These are phyloP conservation scores for Tenualosa ilisha DNA, from an alignment of 2,797 vertebrate species.

Conservation along the genomic window DNA sequence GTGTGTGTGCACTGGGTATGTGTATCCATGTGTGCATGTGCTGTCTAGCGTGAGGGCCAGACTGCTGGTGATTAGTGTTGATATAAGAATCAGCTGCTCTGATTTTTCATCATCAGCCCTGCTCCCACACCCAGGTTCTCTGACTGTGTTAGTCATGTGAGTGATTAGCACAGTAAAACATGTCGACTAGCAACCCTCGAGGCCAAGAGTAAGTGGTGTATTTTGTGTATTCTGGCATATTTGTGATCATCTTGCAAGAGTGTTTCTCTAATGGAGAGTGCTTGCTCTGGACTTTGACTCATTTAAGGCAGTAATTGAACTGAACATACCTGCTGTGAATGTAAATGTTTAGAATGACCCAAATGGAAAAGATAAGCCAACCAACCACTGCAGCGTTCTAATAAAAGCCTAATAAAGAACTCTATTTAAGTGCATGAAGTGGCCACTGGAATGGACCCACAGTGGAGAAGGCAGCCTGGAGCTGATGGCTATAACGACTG, in stretches of 20 bases:
- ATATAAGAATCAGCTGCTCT: slow-evolving; percentile 44
- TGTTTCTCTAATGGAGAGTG: background rate
- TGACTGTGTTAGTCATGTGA: background rate
- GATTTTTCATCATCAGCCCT: slow-evolving; percentile 50
- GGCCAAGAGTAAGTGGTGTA: background rate
- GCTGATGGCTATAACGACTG: background rate
- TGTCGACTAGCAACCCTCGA: background rate
- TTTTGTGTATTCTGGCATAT: background rate
- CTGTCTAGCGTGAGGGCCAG: slow-evolving; percentile 13
- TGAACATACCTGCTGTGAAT: background rate
- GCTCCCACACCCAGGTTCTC: background rate
- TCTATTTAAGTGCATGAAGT: background rate
- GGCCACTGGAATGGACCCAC: background rate
- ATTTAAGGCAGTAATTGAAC: background rate
- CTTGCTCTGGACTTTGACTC: background rate
- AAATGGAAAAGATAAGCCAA: background rate
- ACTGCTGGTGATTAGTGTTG: slow-evolving; percentile 39
- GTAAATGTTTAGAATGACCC: background rate
- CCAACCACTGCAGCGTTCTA: background rate
- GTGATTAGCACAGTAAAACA: background rate
- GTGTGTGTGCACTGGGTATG: background rate
- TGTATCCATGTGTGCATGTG: background rate
- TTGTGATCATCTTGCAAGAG: background rate
- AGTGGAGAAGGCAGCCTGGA: background rate
- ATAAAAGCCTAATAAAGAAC: background rate